These are phyloP conservation scores for Pollimyrus isidori DNA, from an alignment of 2,113 vertebrate species.

Conservation along the genomic window DNA sequence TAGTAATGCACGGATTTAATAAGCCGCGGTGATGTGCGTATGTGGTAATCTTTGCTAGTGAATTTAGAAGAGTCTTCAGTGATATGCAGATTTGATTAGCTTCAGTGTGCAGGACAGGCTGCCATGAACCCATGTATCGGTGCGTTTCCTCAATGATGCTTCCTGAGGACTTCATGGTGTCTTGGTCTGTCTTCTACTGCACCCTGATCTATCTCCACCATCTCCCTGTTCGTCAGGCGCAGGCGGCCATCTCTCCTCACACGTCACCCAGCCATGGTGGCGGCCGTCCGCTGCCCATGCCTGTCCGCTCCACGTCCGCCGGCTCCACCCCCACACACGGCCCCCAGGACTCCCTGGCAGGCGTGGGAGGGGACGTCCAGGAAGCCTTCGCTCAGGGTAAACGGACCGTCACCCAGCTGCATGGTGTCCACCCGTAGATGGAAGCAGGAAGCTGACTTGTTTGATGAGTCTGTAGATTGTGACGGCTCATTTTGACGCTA, in stretches of 20 bases:
- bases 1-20: neutral
- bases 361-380: slow-evolving; percentile 75
- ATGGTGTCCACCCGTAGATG: neutral
- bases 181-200: neutral
- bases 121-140: neutral
- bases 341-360: slow-evolving; percentile 71
- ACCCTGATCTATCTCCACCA: neutral
- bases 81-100: neutral
- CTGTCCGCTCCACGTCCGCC: slow-evolving; percentile 60
- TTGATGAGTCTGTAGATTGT: neutral
- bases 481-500: neutral
- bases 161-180: neutral
- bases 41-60: neutral
- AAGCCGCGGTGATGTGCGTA: neutral
- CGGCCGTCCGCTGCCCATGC: slow-evolving; percentile 65
- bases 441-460: neutral
- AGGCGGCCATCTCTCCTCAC: slow-evolving; percentile 76
- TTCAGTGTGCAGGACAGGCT: neutral
- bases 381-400: slow-evolving; percentile 86
- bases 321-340: slow-evolving; percentile 72
- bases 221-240: slow-evolving; percentile 58
- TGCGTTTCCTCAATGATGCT: neutral
- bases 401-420: neutral
- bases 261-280: slow-evolving; percentile 69
- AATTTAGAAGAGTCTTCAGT: neutral